Evolutionary conservation across 2,797 vertebrate genomes (phyloP).

Genomic region (Spinus pinus): DNA sequence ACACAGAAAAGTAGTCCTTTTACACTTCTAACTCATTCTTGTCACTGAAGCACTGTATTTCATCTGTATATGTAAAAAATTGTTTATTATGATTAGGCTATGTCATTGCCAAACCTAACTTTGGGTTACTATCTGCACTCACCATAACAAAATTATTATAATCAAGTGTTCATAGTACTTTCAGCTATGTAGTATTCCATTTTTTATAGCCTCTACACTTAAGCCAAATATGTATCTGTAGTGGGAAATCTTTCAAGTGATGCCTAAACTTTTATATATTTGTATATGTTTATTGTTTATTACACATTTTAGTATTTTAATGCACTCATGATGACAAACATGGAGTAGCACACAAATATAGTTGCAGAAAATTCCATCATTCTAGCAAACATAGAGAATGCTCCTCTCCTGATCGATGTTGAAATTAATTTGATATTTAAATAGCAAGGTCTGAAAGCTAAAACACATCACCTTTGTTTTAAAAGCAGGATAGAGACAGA

Average conservation of each 20-base stretch:
- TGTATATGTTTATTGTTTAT: neutral
- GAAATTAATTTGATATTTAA: neutral
- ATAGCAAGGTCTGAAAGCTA: neutral
- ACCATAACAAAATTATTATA: neutral
- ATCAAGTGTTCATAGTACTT: neutral
- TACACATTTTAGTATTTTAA: neutral
- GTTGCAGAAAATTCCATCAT: neutral
- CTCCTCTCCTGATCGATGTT: neutral
- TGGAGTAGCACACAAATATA: neutral
- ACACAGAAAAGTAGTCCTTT: neutral
- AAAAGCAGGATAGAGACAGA: neutral
- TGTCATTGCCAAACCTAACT: neutral
- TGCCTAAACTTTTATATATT: neutral
- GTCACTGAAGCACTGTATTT: neutral
- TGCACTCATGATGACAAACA: neutral
- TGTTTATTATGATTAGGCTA: neutral
- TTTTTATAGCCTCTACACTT: neutral
- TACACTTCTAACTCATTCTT: neutral
- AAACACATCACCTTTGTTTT: neutral
- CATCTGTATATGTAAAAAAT: neutral
- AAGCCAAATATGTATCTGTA: neutral
- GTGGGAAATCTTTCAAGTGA: neutral
- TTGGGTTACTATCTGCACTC: neutral
- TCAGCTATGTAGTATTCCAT: neutral
- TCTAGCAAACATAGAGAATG: neutral